phyloP scores from a whole-genome alignment of 2,113 vertebrate species.

The Arothron firmamentum region DNA sequence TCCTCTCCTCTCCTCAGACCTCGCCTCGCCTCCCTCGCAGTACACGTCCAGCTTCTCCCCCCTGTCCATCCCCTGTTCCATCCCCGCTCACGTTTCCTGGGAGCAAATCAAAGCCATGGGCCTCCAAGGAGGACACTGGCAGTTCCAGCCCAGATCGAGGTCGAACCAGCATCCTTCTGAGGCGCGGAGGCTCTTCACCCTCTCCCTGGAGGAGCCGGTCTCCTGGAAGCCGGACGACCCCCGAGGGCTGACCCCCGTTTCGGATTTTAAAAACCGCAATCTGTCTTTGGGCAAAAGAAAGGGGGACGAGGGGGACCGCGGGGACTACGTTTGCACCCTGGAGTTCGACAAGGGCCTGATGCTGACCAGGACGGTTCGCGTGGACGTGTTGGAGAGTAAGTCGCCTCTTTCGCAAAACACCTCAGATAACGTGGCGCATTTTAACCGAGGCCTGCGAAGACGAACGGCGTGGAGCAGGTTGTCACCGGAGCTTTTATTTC shows the following conservation, averaged over 20 bases:
- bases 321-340: conserved; percentile 56
- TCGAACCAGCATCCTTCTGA: rapidly evolving
- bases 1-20: background rate
- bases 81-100: conserved; percentile 31
- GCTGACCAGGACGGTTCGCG: conserved; percentile 10
- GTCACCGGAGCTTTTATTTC: too few relatives aligned
- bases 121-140: conserved; percentile 46
- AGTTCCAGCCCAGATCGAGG: conserved; percentile 27
- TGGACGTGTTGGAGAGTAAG: conserved; percentile 71
- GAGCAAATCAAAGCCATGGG: conserved; percentile 11
- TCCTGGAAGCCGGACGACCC: background rate
- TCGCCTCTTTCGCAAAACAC: too few relatives aligned
- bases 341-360: background rate
- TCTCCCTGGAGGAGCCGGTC: background rate
- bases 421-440: too few relatives aligned
- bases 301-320: conserved; percentile 23
- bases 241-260: rapidly evolving
- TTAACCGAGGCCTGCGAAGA: too few relatives aligned
- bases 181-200: background rate
- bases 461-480: too few relatives aligned
- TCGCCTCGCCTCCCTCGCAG: background rate
- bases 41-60: conserved; percentile 42
- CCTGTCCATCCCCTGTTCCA: conserved; percentile 54
- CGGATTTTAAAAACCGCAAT: background rate
- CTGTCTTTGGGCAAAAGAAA: conserved; percentile 31